These are phyloP conservation scores for Zelostemma sp. DNA, from an alignment of 1,140 invertebrate genomes.

Conservation along the genomic window DNA sequence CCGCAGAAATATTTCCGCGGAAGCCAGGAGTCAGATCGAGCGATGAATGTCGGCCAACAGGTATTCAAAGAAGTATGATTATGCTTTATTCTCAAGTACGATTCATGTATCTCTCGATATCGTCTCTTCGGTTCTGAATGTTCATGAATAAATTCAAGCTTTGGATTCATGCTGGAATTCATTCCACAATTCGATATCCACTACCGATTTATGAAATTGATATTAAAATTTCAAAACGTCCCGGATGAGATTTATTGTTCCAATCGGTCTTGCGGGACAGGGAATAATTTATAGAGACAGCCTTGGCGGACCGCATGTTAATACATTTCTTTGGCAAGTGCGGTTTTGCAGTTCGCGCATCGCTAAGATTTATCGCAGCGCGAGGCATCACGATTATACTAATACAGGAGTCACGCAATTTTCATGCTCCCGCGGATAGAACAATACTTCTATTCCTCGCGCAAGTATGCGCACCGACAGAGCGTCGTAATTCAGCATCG, in stretches of 20 bases:
- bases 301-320: conserved; percentile 22
- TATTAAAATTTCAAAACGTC: conserved; percentile 32
- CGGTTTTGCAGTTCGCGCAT: conserved; percentile 7
- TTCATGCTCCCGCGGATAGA: conserved; percentile 25
- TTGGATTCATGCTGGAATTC: not conserved
- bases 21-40: not conserved
- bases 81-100: not conserved
- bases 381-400: conserved; percentile 34
- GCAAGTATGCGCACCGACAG: conserved; percentile 39
- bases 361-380: conserved; percentile 37
- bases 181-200: not conserved
- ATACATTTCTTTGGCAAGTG: conserved; percentile 33
- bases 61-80: conserved; percentile 5
- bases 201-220: conserved; percentile 8
- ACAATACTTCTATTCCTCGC: conserved; percentile 35
- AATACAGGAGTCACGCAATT: conserved; percentile 41
- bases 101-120: not conserved
- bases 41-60: not conserved
- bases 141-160: conserved; percentile 7
- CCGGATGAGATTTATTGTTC: conserved; percentile 29
- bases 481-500: conserved; percentile 25
- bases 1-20: not conserved
- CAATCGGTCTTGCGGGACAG: conserved; percentile 29
- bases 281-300: conserved; percentile 17
- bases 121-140: not conserved